phyloP scores from a whole-genome alignment of 2,888 invertebrate species.

The Drosophila merina region DNA sequence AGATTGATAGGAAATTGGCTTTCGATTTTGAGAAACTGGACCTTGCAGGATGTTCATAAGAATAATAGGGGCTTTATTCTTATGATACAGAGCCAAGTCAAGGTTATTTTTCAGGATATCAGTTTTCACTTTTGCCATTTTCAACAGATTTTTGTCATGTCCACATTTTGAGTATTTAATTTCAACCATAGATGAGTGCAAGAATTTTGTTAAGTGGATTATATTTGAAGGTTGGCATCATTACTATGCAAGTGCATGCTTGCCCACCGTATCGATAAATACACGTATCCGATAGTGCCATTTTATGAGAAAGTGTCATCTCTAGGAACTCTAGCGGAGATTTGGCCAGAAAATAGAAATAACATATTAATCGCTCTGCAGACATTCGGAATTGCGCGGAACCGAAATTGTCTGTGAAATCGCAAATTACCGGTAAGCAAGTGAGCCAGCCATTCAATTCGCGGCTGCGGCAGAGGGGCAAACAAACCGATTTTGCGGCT shows the following conservation, averaged over 20 bases:
- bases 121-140: too few relatives aligned
- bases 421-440: constrained; percentile 42
- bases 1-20: too few relatives aligned
- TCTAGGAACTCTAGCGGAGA: constrained; percentile 10
- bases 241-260: background rate
- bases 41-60: too few relatives aligned
- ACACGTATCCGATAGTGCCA: background rate
- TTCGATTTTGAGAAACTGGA: too few relatives aligned
- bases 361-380: constrained; percentile 23
- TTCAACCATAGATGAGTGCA: too few relatives aligned
- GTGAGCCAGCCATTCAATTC: constrained; percentile 16
- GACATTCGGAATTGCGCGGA: constrained; percentile 8
- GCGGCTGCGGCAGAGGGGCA: constrained; percentile 21
- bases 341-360: constrained; percentile 35
- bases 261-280: background rate
- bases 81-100: too few relatives aligned
- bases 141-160: too few relatives aligned
- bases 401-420: constrained; percentile 51
- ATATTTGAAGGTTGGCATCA: background rate
- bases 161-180: too few relatives aligned
- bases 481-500: constrained; percentile 25
- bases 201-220: background rate
- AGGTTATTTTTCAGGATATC: too few relatives aligned
- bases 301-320: background rate
- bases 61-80: too few relatives aligned